Evolutionary conservation across 2,113 vertebrate species (phyloP).

Genomic region (Himantopus leucocephalus): DNA sequence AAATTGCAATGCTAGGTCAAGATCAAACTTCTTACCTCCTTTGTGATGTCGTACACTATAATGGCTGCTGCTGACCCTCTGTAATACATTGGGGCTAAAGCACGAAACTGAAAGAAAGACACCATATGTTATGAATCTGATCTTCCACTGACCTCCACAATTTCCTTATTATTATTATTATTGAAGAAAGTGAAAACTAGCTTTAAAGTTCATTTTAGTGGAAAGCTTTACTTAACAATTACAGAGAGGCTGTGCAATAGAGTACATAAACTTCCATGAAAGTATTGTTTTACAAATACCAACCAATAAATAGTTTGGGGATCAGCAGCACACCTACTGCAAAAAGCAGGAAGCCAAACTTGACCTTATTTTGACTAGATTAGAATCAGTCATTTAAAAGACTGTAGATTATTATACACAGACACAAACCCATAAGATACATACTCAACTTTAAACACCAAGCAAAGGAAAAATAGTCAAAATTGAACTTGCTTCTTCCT

Average conservation of each 20-base stretch:
- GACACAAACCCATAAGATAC: not conserved
- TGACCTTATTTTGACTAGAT: not conserved
- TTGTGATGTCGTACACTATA: constrained; percentile 98
- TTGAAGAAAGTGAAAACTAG: not conserved
- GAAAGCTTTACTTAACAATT: not conserved
- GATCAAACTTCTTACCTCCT: constrained; percentile 83
- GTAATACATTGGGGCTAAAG: constrained; percentile 98
- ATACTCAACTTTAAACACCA: not conserved
- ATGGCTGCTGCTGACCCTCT: constrained; percentile 96
- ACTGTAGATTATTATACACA: not conserved
- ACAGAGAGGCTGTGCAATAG: not conserved
- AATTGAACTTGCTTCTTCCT: not conserved
- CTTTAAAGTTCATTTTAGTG: not conserved
- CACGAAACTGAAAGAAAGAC: constrained; percentile 84
- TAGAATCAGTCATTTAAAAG: not conserved
- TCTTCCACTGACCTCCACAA: not conserved
- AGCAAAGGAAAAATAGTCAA: not conserved
- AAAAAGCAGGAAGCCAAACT: not conserved
- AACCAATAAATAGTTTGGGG: not conserved
- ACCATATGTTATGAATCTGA: not conserved
- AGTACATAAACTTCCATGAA: not conserved
- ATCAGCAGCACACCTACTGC: not conserved
- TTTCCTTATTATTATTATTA: not conserved
- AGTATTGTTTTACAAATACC: not conserved
- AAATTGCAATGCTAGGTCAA: not conserved